Conservation (phyloP, 1,140 invertebrate species). For the Megathymus violae region DNA sequence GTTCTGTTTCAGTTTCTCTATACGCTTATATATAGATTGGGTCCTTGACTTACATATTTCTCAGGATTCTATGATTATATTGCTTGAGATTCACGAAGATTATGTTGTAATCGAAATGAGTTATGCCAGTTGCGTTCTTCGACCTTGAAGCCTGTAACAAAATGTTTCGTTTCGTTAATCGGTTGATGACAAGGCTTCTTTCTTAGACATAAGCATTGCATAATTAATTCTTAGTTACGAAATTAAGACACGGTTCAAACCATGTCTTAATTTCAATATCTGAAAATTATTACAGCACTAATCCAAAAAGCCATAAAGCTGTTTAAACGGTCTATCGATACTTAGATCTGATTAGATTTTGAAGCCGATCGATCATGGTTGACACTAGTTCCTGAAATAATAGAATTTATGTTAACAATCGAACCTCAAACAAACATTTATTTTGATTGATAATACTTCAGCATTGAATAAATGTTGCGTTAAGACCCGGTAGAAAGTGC, state of each 20-base stretch:
- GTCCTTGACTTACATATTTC: slow-evolving; percentile 29
- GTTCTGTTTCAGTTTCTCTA: slow-evolving; percentile 17
- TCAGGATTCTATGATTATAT: slow-evolving; percentile 35
- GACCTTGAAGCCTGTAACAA: slow-evolving; percentile 32
- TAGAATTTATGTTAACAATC: no score
- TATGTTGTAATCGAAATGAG: slow-evolving; percentile 30
- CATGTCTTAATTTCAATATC: no score
- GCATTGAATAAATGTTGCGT: slow-evolving; percentile 46
- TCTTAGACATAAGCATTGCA: slow-evolving; percentile 13
- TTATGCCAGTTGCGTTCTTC: slow-evolving; percentile 29
- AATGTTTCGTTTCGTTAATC: slow-evolving; percentile 33
- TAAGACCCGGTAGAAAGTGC: slow-evolving; percentile 57
- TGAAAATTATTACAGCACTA: no score
- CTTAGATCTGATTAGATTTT: no score
- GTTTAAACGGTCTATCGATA: no score
- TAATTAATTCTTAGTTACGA: slow-evolving; percentile 23
- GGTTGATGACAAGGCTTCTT: slow-evolving; percentile 22
- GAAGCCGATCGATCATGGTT: no score
- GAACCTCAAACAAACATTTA: slow-evolving; percentile 18
- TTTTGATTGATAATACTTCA: slow-evolving; percentile 34
- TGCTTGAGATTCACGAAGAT: slow-evolving; percentile 26
- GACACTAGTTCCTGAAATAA: no score
- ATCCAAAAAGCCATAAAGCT: no score
- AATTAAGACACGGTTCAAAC: no score
- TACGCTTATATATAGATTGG: slow-evolving; percentile 9